phyloP scores from a whole-genome alignment of 64 coral and sea anemone genomes.

The Montipora sp. region DNA sequence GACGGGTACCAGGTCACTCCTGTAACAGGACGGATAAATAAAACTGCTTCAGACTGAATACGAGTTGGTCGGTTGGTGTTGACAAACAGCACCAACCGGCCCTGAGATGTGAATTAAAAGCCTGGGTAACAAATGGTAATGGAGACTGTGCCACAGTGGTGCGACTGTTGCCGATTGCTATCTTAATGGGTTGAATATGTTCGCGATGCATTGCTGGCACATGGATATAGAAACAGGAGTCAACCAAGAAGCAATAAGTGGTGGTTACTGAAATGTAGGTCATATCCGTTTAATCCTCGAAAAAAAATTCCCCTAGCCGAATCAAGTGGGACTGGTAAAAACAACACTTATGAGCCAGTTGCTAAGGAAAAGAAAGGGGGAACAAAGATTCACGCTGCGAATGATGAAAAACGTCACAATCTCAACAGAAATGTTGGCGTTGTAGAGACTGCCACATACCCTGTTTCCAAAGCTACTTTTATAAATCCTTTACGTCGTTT shows the following conservation, averaged over 20 bases:
- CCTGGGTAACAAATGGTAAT: not conserved
- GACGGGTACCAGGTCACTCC: slow-evolving; percentile 53
- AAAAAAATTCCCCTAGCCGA: too few relatives aligned
- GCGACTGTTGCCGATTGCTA: not conserved
- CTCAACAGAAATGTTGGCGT: not conserved
- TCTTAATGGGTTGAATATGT: too few relatives aligned
- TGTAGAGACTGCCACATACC: slow-evolving; percentile 23
- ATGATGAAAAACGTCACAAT: not conserved
- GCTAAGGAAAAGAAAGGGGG: too few relatives aligned
- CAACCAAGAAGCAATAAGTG: not conserved
- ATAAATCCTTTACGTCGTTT: slow-evolving; percentile 69
- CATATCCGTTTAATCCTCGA: too few relatives aligned
- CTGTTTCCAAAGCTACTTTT: slow-evolving; percentile 67
- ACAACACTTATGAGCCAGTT: not conserved
- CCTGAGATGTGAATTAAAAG: not conserved
- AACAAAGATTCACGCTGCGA: not conserved
- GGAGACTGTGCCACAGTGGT: too few relatives aligned
- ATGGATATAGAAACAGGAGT: not conserved
- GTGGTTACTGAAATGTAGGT: too few relatives aligned
- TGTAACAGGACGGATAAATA: not conserved
- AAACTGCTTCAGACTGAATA: too few relatives aligned
- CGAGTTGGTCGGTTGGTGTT: too few relatives aligned
- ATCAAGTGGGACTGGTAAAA: not conserved
- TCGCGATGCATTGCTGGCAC: not conserved
- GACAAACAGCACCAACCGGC: too few relatives aligned